Percentiles rank a stretch among this genome's conserved stretches.
These are phyloP conservation scores for Anarrhichthys ocellatus DNA, from an alignment of 2,113 vertebrate genomes.

Conservation along the genomic window DNA sequence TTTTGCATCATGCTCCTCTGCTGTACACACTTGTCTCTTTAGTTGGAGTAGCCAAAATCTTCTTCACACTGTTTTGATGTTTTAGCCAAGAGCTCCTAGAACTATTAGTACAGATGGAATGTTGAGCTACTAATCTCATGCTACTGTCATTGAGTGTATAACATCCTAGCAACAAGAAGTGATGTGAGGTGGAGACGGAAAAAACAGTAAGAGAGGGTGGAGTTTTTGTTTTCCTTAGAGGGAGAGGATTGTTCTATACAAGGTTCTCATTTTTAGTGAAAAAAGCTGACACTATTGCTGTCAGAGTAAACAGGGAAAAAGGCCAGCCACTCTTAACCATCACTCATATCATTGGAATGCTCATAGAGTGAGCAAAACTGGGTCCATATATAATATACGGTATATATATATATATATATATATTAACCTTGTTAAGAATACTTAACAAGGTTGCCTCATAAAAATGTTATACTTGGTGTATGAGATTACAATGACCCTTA, in stretches of 20 bases:
- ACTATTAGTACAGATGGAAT: conserved; percentile 3
- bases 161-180: conserved; percentile 25
- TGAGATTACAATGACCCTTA: conserved; percentile 30
- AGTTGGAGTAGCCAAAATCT: background rate
- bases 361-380: conserved; percentile 20
- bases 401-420: too few relatives aligned
- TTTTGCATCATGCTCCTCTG: background rate
- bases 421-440: background rate
- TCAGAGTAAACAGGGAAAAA: conserved; percentile 1
- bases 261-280: background rate
- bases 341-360: conserved; percentile 58
- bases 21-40: too few relatives aligned
- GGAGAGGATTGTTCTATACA: background rate
- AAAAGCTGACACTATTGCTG: background rate
- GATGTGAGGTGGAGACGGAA: conserved; percentile 23
- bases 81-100: conserved; percentile 8
- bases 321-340: conserved; percentile 1
- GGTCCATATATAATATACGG: background rate
- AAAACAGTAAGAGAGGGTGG: background rate
- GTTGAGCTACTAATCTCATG: conserved; percentile 30
- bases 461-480: conserved; percentile 11
- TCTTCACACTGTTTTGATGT: conserved; percentile 18
- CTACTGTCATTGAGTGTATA: conserved; percentile 3
- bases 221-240: background rate
- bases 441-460: background rate